These are phyloP conservation scores for Norana najaformis DNA, from an alignment of 2,888 invertebrate species.

Conservation along the genomic window DNA sequence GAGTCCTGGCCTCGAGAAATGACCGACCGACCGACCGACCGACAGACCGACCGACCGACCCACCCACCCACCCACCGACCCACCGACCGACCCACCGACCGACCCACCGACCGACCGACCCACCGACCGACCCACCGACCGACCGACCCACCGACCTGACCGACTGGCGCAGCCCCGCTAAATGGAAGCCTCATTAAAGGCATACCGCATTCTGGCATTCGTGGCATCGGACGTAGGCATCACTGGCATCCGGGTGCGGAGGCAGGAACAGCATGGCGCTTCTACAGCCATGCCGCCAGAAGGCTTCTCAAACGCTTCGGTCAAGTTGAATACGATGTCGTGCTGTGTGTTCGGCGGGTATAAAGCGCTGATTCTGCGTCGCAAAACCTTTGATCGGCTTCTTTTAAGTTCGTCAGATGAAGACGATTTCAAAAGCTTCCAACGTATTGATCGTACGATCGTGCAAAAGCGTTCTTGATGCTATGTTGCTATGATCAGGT, in stretches of 20 bases:
- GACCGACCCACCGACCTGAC: not conserved
- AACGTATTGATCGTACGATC: not conserved
- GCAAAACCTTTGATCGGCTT: not conserved
- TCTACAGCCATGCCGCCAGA: not conserved
- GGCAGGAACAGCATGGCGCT: not conserved
- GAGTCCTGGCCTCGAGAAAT: not conserved
- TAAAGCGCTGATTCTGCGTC: not conserved
- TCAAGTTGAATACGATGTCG: slow-evolving; percentile 5
- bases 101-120: not conserved
- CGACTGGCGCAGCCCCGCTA: not conserved
- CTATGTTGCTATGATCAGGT: not conserved
- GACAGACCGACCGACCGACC: not conserved
- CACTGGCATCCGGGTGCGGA: not conserved
- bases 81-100: not conserved
- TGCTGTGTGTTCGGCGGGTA: too few species aligned
- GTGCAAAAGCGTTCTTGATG: not conserved
- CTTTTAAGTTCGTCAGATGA: not conserved
- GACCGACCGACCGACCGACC: too few species aligned
- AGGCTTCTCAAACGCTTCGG: not conserved
- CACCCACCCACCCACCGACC: not conserved
- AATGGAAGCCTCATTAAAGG: slow-evolving; percentile 2
- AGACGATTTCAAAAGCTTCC: not conserved
- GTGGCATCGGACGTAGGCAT: not conserved
- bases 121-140: not conserved
- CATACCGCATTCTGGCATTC: not conserved